Conservation (phyloP, 2,888 invertebrate genomes). For the Eulithis testata region DNA sequence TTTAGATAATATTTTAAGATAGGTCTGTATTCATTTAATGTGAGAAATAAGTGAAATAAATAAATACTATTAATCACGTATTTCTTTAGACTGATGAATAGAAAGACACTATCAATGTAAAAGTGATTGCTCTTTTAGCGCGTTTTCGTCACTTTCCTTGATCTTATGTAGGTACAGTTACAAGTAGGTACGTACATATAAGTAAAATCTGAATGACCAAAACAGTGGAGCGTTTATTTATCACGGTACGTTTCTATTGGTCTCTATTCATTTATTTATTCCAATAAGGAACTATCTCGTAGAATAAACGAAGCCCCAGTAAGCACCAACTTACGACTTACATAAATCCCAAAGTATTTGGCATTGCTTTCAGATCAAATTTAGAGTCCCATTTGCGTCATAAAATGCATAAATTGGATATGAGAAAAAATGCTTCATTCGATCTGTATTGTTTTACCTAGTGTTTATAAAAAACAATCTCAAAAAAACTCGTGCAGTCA, state of each 20-base stretch:
- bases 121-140: too few relatives aligned
- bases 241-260: too few relatives aligned
- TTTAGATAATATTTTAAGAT: not conserved
- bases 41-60: not conserved
- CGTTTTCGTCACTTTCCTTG: too few relatives aligned
- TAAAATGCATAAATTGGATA: slow-evolving; percentile 58
- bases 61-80: too few relatives aligned
- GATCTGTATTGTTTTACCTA: slow-evolving; percentile 59
- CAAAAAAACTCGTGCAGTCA: slow-evolving; percentile 21
- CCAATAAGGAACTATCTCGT: slow-evolving; percentile 8
- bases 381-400: slow-evolving; percentile 50
- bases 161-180: too few relatives aligned
- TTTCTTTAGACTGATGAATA: too few relatives aligned
- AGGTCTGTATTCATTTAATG: not conserved
- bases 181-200: too few relatives aligned
- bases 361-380: slow-evolving; percentile 34
- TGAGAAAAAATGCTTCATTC: slow-evolving; percentile 49
- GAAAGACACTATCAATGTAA: too few relatives aligned
- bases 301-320: slow-evolving; percentile 5
- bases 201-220: too few relatives aligned
- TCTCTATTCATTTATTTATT: too few relatives aligned
- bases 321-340: slow-evolving; percentile 18
- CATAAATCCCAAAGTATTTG: slow-evolving; percentile 27
- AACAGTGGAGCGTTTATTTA: not conserved
- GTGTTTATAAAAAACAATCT: slow-evolving; percentile 44